Evolutionary conservation across 1,140 invertebrate species (phyloP), one percentile per base, ranked within the genome.

Genomic region (Drosophila paulistorum): DNA sequence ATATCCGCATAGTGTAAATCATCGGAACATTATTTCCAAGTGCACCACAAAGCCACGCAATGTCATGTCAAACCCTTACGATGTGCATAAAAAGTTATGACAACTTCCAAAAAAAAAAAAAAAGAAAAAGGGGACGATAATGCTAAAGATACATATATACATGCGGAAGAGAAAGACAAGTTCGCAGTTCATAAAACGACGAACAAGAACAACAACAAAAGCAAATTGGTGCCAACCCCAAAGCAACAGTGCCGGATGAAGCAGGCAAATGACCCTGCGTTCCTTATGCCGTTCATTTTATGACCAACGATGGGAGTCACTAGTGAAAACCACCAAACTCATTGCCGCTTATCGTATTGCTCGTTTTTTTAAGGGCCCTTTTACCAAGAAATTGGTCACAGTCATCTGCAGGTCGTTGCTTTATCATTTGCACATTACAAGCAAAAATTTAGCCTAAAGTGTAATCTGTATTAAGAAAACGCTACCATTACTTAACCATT

Each of bases 181-280:
- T 59, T 59, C 57, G 57, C 33, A 59, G 57, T 59, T 59, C 57
- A 59, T 59, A 37, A 59, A 59, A 37, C 57, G 57, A 37, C 55
- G 55, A 33, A 7, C 26, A 26, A 26, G 3, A 5, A 20, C 57
- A 59, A 39, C 57, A 59, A 51, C 45, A 23, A 51, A 59, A 59
- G 57, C 57, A 59, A 59, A 59, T 59, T 59, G 57, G 57, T 59
- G 35, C 14, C 35, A 37, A 59, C 57, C 30, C 30, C 57, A 59
- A 33, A 59, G 57, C 45, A 51, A 59, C 57, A 59, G 35, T 37
- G 57, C 57, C 57, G 57, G 57, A 59, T 59, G 57, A 3, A 23
- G 10, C 45, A 48, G 10, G 45, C 45, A 37, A 37, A 37, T 10
- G 17, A 20, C 7, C 45, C 45, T 23, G 7, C 11, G 9, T 11